A percentile compares a stretch with the other conserved stretches of the same genome.
phyloP scores from a whole-genome alignment of 2,113 vertebrate genomes.

The Crotalus viridis region DNA sequence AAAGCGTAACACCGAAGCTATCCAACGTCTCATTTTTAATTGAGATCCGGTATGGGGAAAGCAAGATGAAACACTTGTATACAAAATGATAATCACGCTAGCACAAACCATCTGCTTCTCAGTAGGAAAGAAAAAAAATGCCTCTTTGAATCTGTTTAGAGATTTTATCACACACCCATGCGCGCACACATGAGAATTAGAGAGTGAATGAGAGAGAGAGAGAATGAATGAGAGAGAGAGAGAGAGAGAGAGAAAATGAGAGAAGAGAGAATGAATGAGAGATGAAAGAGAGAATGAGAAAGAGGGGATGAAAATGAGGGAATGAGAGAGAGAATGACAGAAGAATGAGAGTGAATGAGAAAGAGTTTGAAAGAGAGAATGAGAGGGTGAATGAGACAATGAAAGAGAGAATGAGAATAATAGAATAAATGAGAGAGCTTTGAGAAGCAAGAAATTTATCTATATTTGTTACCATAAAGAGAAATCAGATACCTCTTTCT shows the following conservation, averaged over 20 bases:
- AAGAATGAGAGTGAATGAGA: neutral
- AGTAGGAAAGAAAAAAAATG: neutral
- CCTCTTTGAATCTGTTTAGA: neutral
- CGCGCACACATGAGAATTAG: too few relatives aligned
- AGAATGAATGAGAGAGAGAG: too few relatives aligned
- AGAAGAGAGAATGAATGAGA: too few relatives aligned
- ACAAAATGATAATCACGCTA: neutral
- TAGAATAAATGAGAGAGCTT: neutral
- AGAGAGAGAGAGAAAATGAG: too few relatives aligned
- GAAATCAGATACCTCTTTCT: neutral
- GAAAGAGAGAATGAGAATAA: too few relatives aligned
- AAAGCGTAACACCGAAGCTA: neutral
- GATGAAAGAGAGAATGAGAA: too few relatives aligned
- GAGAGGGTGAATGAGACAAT: too few relatives aligned
- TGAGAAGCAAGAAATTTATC: neutral
- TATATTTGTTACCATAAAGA: neutral
- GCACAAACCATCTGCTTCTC: neutral
- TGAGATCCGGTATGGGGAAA: neutral
- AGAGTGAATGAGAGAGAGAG: too few relatives aligned
- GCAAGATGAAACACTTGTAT: neutral
- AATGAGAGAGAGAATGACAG: too few relatives aligned
- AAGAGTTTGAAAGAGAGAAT: too few relatives aligned
- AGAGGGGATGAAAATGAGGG: too few relatives aligned
- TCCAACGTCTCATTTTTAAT: neutral
- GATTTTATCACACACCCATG: neutral